A percentile compares a stretch with the other conserved stretches of the same genome.
These are phyloP conservation scores for Lepidostoma basale DNA, from an alignment of 1,140 invertebrate genomes.

Conservation along the genomic window DNA sequence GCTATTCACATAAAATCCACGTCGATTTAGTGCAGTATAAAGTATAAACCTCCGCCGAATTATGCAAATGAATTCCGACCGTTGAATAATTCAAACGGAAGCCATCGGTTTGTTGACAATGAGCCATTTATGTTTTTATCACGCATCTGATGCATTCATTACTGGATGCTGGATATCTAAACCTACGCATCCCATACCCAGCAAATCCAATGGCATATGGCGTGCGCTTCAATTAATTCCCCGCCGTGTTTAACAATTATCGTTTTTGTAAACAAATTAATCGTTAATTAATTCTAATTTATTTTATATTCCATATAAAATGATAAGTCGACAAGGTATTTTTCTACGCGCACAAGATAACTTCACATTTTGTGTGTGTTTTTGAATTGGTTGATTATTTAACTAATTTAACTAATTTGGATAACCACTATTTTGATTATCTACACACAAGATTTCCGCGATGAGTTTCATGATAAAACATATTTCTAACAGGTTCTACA, in stretches of 20 bases:
- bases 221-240: constrained; percentile 11
- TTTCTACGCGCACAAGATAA: no score
- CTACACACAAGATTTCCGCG: no score
- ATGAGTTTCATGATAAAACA: no score
- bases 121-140: constrained; percentile 18
- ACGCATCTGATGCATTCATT: constrained; percentile 9
- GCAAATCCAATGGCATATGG: background rate
- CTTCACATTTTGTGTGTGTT: no score
- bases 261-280: constrained; percentile 17
- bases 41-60: constrained; percentile 8
- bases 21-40: background rate
- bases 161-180: background rate
- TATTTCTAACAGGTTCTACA: no score
- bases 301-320: constrained; percentile 18
- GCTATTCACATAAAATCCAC: background rate
- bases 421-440: no score
- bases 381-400: no score
- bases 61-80: background rate
- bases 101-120: constrained; percentile 9
- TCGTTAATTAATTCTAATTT: constrained; percentile 19
- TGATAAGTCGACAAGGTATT: no score
- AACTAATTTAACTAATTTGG: no score
- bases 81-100: constrained; percentile 18
- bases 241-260: constrained; percentile 13
- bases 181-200: background rate